Evolutionary conservation across 2,113 vertebrate genomes (phyloP).

Genomic region (Plotosus lineatus): DNA sequence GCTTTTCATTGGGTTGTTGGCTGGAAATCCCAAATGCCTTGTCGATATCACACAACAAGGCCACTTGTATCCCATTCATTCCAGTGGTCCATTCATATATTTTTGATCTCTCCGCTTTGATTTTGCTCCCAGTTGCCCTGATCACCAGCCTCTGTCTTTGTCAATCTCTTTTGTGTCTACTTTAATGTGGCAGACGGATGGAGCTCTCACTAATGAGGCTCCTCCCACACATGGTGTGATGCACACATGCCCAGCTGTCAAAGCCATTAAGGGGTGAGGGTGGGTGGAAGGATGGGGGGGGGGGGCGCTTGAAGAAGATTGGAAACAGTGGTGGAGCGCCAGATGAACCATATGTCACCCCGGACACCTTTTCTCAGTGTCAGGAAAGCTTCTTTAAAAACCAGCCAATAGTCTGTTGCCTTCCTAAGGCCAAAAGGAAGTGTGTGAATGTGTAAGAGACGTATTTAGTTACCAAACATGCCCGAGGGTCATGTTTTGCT

Average conservation of each 20-base stretch:
- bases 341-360: slow-evolving; percentile 20
- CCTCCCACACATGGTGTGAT: slow-evolving; percentile 27
- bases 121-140: slow-evolving; percentile 41
- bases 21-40: no score
- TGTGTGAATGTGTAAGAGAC: background rate
- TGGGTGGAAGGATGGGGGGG: background rate
- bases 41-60: no score
- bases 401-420: background rate
- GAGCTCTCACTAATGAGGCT: slow-evolving; percentile 20
- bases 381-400: slow-evolving; percentile 33
- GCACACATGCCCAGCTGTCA: slow-evolving; percentile 32
- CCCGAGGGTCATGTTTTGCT: slow-evolving; percentile 32
- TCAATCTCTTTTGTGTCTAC: slow-evolving; percentile 14
- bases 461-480: slow-evolving; percentile 15
- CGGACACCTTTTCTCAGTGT: background rate
- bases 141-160: background rate
- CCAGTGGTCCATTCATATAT: no score
- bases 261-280: background rate
- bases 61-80: no score
- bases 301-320: background rate
- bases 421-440: slow-evolving; percentile 21
- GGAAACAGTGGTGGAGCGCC: background rate
- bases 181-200: slow-evolving; percentile 39
- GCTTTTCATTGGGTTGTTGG: no score
- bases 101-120: slow-evolving; percentile 15